A percentile compares a stretch with the other conserved stretches of the same genome.
These are phyloP conservation scores for Eulemur macaco DNA, from an alignment of 2,113 vertebrate species.

Conservation along the genomic window DNA sequence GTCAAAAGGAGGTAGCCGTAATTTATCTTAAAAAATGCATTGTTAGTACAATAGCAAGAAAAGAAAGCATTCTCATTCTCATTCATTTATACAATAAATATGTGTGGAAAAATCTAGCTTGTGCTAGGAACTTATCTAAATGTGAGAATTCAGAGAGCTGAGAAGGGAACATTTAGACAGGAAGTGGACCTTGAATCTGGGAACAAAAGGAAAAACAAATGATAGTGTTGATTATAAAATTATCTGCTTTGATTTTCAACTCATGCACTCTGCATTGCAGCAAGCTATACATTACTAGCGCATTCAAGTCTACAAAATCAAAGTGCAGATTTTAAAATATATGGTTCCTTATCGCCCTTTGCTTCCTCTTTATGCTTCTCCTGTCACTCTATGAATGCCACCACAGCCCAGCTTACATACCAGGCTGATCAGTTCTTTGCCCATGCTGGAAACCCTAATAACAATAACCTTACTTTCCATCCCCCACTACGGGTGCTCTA, in stretches of 20 bases:
- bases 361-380: too few species aligned
- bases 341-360: too few species aligned
- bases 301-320: neutral
- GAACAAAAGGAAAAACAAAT: neutral
- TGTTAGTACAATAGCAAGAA: neutral
- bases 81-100: neutral
- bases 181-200: neutral
- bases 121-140: neutral
- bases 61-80: neutral
- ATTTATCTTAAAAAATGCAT: neutral
- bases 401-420: too few species aligned
- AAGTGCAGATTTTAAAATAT: neutral
- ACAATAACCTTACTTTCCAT: too few species aligned
- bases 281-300: neutral
- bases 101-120: neutral
- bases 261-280: neutral
- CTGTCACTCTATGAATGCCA: too few species aligned
- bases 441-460: too few species aligned
- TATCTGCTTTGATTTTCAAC: neutral
- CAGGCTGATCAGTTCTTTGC: too few species aligned
- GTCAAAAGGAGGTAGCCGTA: neutral
- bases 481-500: too few species aligned
- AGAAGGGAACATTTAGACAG: neutral
- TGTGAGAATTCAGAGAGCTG: neutral
- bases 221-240: neutral